These are phyloP conservation scores for Epinephelus awoara DNA, from an alignment of 2,797 vertebrate genomes.

Conservation along the genomic window DNA sequence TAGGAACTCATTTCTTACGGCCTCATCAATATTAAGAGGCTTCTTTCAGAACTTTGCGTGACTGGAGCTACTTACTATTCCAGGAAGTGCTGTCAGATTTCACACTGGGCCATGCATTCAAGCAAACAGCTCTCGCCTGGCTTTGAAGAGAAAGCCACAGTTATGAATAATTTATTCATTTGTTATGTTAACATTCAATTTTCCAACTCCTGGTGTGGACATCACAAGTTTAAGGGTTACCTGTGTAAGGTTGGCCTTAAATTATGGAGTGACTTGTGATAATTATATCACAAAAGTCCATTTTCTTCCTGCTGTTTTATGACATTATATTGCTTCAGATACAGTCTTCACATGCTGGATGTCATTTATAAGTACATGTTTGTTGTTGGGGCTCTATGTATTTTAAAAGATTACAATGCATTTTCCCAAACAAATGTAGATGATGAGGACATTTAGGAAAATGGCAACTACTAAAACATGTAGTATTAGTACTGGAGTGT, in stretches of 20 bases:
- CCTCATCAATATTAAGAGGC: constrained; percentile 58
- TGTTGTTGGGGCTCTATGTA: background rate
- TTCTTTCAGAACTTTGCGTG: constrained; percentile 57
- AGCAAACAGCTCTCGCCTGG: constrained; percentile 44
- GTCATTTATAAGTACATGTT: background rate
- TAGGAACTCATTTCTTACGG: constrained; percentile 43
- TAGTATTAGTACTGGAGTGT: background rate
- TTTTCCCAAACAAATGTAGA: background rate
- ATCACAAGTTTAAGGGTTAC: constrained; percentile 39
- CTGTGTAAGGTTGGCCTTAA: constrained; percentile 29
- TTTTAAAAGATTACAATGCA: background rate
- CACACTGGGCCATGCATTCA: constrained; percentile 31
- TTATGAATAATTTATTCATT: constrained; percentile 72
- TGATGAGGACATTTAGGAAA: background rate
- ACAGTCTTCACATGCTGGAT: background rate
- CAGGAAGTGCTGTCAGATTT: constrained; percentile 47
- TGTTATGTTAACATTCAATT: constrained; percentile 54
- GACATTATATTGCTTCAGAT: background rate
- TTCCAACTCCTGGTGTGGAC: constrained; percentile 19
- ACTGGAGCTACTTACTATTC: constrained; percentile 53
- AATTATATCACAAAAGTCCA: background rate
- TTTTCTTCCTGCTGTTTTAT: constrained; percentile 7
- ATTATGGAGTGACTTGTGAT: constrained; percentile 29
- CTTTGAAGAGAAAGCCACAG: constrained; percentile 43
- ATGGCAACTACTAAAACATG: constrained; percentile 5